Base-by-base conservation (phyloP, 2,113 vertebrate genomes). In the Centropus bengalensis region DNA sequence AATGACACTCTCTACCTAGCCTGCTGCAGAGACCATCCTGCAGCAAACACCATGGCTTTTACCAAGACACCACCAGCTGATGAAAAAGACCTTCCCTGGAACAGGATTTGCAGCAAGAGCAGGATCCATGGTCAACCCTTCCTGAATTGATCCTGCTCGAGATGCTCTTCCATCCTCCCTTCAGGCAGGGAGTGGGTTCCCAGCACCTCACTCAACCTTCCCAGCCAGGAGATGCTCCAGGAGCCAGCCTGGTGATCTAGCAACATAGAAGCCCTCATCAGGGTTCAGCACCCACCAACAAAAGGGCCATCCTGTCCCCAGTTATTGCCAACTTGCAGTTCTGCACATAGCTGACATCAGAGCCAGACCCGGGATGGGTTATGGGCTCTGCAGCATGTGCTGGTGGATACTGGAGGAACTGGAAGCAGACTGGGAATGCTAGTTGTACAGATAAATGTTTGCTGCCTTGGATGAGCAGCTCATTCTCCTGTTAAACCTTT, bases 191-290 rank as follows among this genome's bases (percentile, higher is more conserved):
- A 4, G 7, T 16, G 23, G 49, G 42, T 1, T 54, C 60, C 51
- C 60, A 56, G 32, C 27, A 28, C 58, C 66, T 28, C 38, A 5
- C 17, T 42, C 8, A 30, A 24, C 16, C 12, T 22, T 21, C 38
- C 78, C 66, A 28, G n/a, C 23, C 68, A 49, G 68, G 62, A 49
- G 18, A 13, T 42, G 42, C 36, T 70, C 30, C 1, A 2, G 36
- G 52, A 67, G 12, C 24, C 68, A 42, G 38, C 27, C 51, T 14
- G n/a, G 38, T 19, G 32, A 16, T 27, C 11, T 74, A 20, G 49
- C 0, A 33, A 62, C 23, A 40, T 1, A 0, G 30, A n/a, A 55
- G 30, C n/a, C 44, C 52, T 51, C 1, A 0, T 56, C 44, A 26
- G 49, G 55, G 59, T 45, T 83, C 49, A 64, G 88, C 74, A 44